These are phyloP conservation scores for Antedon mediterranea DNA, from an alignment of 53 echinoderm and acorn worm species.

Conservation along the genomic window DNA sequence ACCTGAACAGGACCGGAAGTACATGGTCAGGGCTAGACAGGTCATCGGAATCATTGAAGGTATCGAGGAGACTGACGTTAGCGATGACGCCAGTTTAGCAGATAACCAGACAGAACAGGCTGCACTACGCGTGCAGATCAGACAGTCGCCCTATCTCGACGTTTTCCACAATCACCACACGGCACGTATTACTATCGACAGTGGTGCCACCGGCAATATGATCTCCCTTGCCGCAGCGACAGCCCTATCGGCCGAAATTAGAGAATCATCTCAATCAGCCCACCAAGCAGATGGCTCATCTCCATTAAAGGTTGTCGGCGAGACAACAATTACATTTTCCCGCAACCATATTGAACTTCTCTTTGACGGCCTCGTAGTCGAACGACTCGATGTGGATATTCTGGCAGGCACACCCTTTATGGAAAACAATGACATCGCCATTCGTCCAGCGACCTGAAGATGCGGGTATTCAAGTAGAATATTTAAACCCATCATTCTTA, in stretches of 20 bases:
- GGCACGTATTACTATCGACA: background rate
- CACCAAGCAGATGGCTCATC: constrained; percentile 6
- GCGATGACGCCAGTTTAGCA: no score
- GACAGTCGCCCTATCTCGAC: background rate
- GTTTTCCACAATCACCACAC: background rate
- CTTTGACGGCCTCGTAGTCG: background rate
- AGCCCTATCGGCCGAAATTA: background rate
- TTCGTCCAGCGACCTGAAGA: constrained; percentile 16
- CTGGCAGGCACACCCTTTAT: background rate
- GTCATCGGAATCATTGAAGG: no score
- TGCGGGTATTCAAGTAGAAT: constrained; percentile 12
- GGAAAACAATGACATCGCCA: background rate
- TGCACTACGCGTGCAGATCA: constrained; percentile 5
- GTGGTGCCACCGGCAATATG: constrained; percentile 1
- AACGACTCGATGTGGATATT: background rate
- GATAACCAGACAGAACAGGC: no score
- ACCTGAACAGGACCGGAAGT: constrained; percentile 11
- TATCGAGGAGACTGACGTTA: no score
- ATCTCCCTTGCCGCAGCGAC: background rate
- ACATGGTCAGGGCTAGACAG: no score
- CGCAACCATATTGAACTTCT: background rate
- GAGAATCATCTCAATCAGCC: background rate
- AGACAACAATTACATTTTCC: background rate
- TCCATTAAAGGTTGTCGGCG: background rate
- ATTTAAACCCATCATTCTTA: constrained; percentile 21